Evolutionary conservation across 1,140 invertebrate genomes (phyloP), one percentile per base, ranked within the genome.

Genomic region (Arion vulgaris): DNA sequence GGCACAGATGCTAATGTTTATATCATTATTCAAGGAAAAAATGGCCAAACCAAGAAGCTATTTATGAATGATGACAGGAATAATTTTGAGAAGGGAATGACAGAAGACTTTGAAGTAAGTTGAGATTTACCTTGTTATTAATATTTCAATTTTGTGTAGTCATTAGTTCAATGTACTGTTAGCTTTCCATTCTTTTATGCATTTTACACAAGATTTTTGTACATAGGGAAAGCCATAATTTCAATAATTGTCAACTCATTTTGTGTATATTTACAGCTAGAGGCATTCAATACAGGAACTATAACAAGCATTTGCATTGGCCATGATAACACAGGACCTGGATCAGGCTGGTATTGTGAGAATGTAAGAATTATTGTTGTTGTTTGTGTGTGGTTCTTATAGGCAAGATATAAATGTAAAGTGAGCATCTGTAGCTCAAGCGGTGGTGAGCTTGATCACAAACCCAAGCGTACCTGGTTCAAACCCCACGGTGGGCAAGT

Each of bases 1-100:
- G 91, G 91, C 26, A 92, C 91, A 32, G 90, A 92, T 84, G 89
- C 91, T 7, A 91, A 92, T 85, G 91, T 92, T 5, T 91, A 89
- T 82, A 88, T 92, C 32, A 86, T 90, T 45, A 86, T 92, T 49
- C 66, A 83, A 53, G 91, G 91, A 19, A 74, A 75, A 26, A 85
- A 86, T 45, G 87, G 85, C 17, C 88, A 87, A 17, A 86, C 87
- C 19, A 79, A 86, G 45, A 88, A 90, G 83, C 71, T 91, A 26
- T 86, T 83, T 41, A 66, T 91, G 74, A 88, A 90, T 81, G 88
- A 90, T 82, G 80, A 85, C 4, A 88, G 86, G 68, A 88, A 91
- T 71, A 89, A 88, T 84, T 90, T 90, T 89, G 91, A 89, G 76
- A 87, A 85, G 77, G 87, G 85, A 32, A 87, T 86, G 82, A 84